A percentile compares a stretch with the other conserved stretches of the same genome.
These are phyloP conservation scores for Ecdyonurus torrentis DNA, from an alignment of 2,888 invertebrate genomes.

Conservation along the genomic window DNA sequence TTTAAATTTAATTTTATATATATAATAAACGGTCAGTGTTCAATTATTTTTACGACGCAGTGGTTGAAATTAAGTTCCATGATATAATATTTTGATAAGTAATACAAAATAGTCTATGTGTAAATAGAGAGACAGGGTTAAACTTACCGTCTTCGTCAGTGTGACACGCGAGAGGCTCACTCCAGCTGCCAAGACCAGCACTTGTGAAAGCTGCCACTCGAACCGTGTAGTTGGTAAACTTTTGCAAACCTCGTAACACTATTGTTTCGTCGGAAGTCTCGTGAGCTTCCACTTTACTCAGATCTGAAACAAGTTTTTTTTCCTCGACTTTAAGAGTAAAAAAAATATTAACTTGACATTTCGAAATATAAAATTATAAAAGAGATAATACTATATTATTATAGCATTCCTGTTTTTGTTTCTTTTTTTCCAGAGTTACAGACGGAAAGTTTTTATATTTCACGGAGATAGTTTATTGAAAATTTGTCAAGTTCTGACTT, in stretches of 20 bases:
- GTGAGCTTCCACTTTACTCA: constrained; percentile 9
- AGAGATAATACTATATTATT: too few species aligned
- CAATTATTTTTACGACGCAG: too few species aligned
- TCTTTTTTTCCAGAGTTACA: too few species aligned
- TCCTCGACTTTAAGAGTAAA: too few species aligned
- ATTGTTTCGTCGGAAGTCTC: constrained; percentile 14
- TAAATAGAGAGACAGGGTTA: not conserved
- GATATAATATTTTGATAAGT: not conserved
- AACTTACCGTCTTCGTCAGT: constrained; percentile 26
- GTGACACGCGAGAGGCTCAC: constrained; percentile 22
- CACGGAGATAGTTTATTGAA: too few species aligned
- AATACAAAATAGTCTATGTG: not conserved
- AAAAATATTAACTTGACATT: too few species aligned
- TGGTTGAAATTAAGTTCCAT: not conserved
- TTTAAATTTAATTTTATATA: too few species aligned
- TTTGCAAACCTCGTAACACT: constrained; percentile 20
- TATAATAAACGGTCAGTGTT: too few species aligned
- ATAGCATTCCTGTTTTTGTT: too few species aligned
- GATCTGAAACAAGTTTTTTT: not conserved
- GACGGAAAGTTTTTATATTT: too few species aligned
- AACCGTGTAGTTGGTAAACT: constrained; percentile 31
- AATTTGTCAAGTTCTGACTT: too few species aligned
- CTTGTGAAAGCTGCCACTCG: constrained; percentile 29
- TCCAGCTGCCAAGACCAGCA: constrained; percentile 28
- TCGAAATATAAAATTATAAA: too few species aligned